phyloP scores from a whole-genome alignment of 2,797 vertebrate species.

The Sylvia borin region DNA sequence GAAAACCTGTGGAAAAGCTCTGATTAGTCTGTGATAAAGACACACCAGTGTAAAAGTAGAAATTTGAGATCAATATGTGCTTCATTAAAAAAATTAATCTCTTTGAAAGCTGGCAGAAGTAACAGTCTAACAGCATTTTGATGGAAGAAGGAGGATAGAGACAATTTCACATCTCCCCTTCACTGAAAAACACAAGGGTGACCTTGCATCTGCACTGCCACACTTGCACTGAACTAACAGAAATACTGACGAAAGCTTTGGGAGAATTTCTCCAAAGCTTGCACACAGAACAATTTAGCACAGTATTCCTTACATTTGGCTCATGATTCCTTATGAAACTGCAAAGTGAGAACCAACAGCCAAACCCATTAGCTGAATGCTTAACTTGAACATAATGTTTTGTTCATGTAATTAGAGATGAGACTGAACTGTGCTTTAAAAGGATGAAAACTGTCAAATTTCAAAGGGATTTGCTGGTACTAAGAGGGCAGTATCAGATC shows the following conservation, averaged over 20 bases:
- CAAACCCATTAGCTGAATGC: not conserved
- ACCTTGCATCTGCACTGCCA: not conserved
- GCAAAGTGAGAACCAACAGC: not conserved
- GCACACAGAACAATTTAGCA: not conserved
- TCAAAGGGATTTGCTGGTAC: not conserved
- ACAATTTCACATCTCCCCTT: not conserved
- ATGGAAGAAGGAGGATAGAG: not conserved
- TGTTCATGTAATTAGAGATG: not conserved
- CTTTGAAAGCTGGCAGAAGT: not conserved
- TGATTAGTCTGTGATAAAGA: not conserved
- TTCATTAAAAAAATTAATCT: not conserved
- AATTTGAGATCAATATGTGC: not conserved
- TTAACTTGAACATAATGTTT: not conserved
- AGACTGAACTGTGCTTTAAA: not conserved
- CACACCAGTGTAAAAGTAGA: not conserved
- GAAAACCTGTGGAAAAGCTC: not conserved
- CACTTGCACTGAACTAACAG: not conserved
- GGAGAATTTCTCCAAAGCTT: not conserved
- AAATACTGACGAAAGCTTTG: not conserved
- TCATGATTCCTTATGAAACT: not conserved
- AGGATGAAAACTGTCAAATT: not conserved
- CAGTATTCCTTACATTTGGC: not conserved
- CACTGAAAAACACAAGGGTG: not conserved
- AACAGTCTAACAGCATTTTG: not conserved
- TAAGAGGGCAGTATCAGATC: not conserved